Evolutionary conservation across 2,113 vertebrate species (phyloP).

Genomic region (Charadrius vociferus): DNA sequence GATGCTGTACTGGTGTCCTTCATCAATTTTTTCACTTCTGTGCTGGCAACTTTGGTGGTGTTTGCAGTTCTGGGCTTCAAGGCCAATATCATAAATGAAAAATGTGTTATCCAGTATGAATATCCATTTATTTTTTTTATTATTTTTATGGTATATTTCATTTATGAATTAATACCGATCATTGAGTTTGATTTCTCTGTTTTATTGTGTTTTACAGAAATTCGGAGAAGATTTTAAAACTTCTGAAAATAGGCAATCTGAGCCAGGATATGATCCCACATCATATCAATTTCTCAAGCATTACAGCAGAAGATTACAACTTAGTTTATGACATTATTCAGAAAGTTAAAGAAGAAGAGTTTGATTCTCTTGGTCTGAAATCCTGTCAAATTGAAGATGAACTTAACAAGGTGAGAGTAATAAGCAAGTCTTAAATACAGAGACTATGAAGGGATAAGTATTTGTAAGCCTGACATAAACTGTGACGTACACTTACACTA

Average conservation of each 20-base stretch:
- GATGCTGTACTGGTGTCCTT: constrained; percentile 96
- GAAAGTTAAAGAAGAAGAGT: constrained; percentile 83
- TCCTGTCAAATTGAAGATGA: constrained; percentile 90
- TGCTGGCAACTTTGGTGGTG: constrained; percentile 97
- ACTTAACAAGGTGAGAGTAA: constrained; percentile 86
- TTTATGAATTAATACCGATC: background rate
- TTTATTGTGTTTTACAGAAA: constrained; percentile 83
- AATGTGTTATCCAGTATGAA: constrained; percentile 85
- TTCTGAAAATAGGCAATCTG: constrained; percentile 82
- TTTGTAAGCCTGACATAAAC: background rate
- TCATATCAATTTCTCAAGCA: constrained; percentile 88
- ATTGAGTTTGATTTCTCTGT: background rate
- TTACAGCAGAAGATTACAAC: constrained; percentile 86
- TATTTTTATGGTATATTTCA: constrained; percentile 28
- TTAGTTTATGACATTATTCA: constrained; percentile 84
- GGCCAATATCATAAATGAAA: constrained; percentile 91
- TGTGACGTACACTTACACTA: background rate
- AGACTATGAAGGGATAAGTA: background rate
- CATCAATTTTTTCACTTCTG: constrained; percentile 98
- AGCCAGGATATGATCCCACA: constrained; percentile 84
- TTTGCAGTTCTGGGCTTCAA: constrained; percentile 98
- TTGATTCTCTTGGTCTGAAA: constrained; percentile 80
- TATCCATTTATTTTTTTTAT: constrained; percentile 15
- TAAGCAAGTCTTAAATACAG: background rate
- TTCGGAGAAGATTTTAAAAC: constrained; percentile 81